Base-by-base conservation (phyloP, 2,113 vertebrate genomes). In the Pagrus major region DNA sequence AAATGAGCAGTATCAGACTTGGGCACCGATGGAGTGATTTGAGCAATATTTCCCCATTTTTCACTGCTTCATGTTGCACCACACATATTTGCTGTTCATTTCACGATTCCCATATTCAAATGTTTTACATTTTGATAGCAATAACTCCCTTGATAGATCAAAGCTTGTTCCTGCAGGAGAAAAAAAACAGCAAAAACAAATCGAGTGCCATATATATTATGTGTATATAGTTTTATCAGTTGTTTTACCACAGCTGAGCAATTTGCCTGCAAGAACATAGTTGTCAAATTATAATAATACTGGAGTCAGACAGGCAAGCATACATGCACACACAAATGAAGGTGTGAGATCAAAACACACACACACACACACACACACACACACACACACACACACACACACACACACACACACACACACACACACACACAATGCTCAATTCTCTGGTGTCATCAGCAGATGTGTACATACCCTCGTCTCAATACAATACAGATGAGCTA, bases 401-500 rank as follows among this genome's bases (percentile, higher is more conserved):
- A 55, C 76, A 75, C 46, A 49, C 27, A 64, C 63, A 69, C 1
- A 80, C 68, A 63, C 39, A 58, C 76, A 75, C 47, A 76, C 69
- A 63, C 33, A 63, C 76, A 65, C 47, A 55, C 29, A 64, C 63
- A 69, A 0, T 39, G 54, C 63, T 80, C 52, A 86, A 89, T 91
- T 83, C 90, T 90, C 90, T 80, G 77, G 89, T 90, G 92, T 91
- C 85, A 90, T 93, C 91, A 91, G 91, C 89, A 88, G 85, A 92
- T 91, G 86, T 93, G 90, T 92, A 90, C 84, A 81, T 88, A 92
- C 91, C 90, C 89, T 89, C 89, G 29, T 92, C 91, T 92, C 91
- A 90, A 91, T 93, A 92, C 86, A 81, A 92, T 83, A 89, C 89
- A 91, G 83, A 92, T 91, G 79, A 89, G 85, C 88, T 92, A 93